Evolutionary conservation across 2,888 invertebrate species (phyloP).

Genomic region (Hirtodrosophila duncani): DNA sequence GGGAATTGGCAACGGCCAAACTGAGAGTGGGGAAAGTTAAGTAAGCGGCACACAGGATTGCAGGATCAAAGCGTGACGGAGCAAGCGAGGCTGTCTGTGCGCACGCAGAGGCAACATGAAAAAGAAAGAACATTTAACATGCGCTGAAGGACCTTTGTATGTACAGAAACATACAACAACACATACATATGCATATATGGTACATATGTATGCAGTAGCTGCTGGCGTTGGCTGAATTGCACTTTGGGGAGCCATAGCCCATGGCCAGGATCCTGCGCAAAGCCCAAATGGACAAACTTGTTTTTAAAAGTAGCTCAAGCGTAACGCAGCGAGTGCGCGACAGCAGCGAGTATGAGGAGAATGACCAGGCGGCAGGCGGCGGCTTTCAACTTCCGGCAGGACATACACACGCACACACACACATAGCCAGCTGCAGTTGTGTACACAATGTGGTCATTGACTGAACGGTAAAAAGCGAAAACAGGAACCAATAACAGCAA

Average conservation of each 20-base stretch:
- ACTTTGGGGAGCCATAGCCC: conserved; percentile 50
- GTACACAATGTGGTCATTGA: conserved; percentile 72
- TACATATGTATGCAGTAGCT: no score
- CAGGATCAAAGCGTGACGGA: conserved; percentile 72
- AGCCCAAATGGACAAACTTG: conserved; percentile 48
- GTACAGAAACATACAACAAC: conserved; percentile 16
- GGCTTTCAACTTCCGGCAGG: conserved; percentile 71
- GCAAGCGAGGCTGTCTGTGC: conserved; percentile 42
- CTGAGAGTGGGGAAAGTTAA: conserved; percentile 30
- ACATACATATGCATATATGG: no score
- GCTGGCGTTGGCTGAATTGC: conserved; percentile 47
- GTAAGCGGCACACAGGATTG: no score
- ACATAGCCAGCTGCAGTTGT: conserved; percentile 38
- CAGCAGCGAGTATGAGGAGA: conserved; percentile 69
- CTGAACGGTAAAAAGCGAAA: conserved; percentile 74
- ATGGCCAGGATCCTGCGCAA: conserved; percentile 50
- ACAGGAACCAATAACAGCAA: conserved; percentile 58
- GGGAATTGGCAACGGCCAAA: conserved; percentile 32
- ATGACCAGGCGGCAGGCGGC: conserved; percentile 66
- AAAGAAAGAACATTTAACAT: conserved; percentile 24
- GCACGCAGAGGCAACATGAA: conserved; percentile 23
- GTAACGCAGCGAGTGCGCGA: conserved; percentile 33
- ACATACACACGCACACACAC: conserved; percentile 40
- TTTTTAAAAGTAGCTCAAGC: conserved; percentile 55
- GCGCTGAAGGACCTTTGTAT: conserved; percentile 32